phyloP scores from a whole-genome alignment of 2,113 vertebrate species.

The Sterrhoptilus dennistouni region DNA sequence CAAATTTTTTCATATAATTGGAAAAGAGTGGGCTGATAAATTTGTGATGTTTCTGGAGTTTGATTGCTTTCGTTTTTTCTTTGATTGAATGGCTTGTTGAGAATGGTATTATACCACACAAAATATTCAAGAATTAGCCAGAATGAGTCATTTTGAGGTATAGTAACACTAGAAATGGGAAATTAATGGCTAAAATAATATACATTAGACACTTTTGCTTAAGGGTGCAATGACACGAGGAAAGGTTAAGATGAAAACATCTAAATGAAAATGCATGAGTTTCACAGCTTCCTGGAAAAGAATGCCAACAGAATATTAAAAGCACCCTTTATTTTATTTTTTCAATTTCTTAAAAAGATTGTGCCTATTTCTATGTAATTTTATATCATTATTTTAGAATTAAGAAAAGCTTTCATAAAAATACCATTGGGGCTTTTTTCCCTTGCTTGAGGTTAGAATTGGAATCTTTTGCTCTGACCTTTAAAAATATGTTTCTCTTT shows the following conservation, averaged over 20 bases:
- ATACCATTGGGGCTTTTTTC: rapidly evolving
- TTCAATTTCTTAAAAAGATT: background rate
- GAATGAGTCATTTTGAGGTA: background rate
- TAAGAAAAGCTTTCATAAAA: background rate
- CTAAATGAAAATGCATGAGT: slow-evolving; percentile 44
- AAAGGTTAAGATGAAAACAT: slow-evolving; percentile 36
- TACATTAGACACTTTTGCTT: background rate
- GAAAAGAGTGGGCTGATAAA: background rate
- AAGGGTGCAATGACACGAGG: background rate
- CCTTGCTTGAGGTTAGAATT: background rate
- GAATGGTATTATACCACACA: background rate
- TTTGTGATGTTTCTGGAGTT: background rate
- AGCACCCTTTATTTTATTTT: background rate
- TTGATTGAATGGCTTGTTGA: background rate
- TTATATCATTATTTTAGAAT: background rate
- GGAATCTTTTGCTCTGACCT: background rate
- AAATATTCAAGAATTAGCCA: background rate
- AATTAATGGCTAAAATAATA: slow-evolving; percentile 31
- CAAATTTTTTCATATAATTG: background rate
- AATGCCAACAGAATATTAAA: slow-evolving; percentile 10
- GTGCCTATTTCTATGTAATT: background rate
- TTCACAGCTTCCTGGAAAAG: background rate
- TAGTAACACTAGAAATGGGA: background rate
- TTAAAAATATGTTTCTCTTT: background rate
- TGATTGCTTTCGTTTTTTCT: background rate